phyloP scores from a whole-genome alignment of 37 sponge, comb jelly and placozoan genomes.

The Corticium candelabrum region DNA sequence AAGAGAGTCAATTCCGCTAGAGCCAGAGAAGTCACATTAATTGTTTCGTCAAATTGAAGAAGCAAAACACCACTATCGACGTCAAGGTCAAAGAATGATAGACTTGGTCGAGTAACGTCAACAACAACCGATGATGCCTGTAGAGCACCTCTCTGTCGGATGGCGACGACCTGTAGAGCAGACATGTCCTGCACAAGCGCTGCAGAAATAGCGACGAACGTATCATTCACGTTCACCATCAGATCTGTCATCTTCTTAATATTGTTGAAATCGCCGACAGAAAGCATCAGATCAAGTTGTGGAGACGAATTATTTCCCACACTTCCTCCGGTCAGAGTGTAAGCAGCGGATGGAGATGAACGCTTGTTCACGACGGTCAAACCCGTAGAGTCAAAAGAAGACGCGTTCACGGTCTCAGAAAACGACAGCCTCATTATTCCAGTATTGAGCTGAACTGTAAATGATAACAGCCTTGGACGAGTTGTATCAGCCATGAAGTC shows the following conservation, averaged over 20 bases:
- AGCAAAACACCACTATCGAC: constrained; percentile 29
- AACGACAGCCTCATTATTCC: constrained; percentile 54
- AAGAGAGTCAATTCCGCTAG: constrained; percentile 40
- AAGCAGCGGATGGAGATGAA: constrained; percentile 23
- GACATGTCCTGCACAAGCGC: constrained; percentile 48
- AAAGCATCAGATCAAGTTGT: constrained; percentile 30
- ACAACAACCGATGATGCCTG: constrained; percentile 39
- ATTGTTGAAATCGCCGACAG: constrained; percentile 51
- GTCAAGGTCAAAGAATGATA: constrained; percentile 38
- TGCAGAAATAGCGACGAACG: constrained; percentile 57
- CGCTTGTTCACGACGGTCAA: constrained; percentile 53
- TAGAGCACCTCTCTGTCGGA: constrained; percentile 41
- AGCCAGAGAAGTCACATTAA: constrained; percentile 49
- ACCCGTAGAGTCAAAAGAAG: constrained; percentile 21
- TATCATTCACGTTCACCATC: constrained; percentile 29
- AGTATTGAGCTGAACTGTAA: constrained; percentile 50
- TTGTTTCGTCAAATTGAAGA: constrained; percentile 66
- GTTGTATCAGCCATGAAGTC: constrained; percentile 46
- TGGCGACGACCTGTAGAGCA: constrained; percentile 52
- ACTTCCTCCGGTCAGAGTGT: constrained; percentile 43
- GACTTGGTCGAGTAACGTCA: constrained; percentile 37
- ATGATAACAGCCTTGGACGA: constrained; percentile 45
- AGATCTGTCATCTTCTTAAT: constrained; percentile 55
- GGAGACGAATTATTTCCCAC: constrained; percentile 14
- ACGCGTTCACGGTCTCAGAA: constrained; percentile 68